A percentile compares a stretch with the other conserved stretches of the same genome.
These are phyloP conservation scores for Morone chrysops DNA, from an alignment of 2,113 vertebrate species.

Conservation along the genomic window DNA sequence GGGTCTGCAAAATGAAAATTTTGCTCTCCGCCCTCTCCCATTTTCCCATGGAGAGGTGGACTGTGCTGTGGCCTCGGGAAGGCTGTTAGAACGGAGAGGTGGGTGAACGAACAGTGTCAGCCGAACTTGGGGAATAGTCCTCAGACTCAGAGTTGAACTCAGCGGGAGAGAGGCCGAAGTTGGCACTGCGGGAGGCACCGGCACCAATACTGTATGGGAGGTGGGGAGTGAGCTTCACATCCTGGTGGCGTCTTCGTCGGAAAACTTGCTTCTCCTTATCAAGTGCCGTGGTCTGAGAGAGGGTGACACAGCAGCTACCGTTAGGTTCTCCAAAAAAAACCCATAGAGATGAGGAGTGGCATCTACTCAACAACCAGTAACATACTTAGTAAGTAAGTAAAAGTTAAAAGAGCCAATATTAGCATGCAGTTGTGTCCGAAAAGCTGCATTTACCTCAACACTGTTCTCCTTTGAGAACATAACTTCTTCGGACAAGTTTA, in stretches of 20 bases:
- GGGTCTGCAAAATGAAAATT: background rate
- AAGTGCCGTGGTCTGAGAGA: conserved; percentile 98
- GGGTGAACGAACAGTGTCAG: conserved; percentile 94
- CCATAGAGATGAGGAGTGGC: background rate
- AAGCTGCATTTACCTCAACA: conserved; percentile 23
- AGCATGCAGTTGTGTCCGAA: conserved; percentile 29
- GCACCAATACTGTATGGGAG: conserved; percentile 77
- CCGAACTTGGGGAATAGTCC: conserved; percentile 94
- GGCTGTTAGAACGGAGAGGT: conserved; percentile 92
- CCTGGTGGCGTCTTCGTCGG: conserved; percentile 96
- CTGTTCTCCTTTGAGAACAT: background rate
- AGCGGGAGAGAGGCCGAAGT: conserved; percentile 82
- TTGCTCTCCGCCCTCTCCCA: background rate
- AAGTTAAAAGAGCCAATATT: conserved; percentile 9
- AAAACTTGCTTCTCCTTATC: conserved; percentile 99
- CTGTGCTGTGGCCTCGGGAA: conserved; percentile 26
- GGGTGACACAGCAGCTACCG: conserved; percentile 64
- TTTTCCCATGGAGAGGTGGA: background rate
- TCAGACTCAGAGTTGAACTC: conserved; percentile 95
- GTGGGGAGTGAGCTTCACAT: conserved; percentile 87
- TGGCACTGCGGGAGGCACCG: conserved; percentile 26
- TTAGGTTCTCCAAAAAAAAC: conserved; percentile 32
- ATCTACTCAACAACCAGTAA: conserved; percentile 17
- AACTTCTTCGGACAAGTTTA: background rate
- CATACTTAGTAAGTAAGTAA: background rate